Evolutionary conservation across 2,113 vertebrate species (phyloP).

Genomic region (Motacilla alba): DNA sequence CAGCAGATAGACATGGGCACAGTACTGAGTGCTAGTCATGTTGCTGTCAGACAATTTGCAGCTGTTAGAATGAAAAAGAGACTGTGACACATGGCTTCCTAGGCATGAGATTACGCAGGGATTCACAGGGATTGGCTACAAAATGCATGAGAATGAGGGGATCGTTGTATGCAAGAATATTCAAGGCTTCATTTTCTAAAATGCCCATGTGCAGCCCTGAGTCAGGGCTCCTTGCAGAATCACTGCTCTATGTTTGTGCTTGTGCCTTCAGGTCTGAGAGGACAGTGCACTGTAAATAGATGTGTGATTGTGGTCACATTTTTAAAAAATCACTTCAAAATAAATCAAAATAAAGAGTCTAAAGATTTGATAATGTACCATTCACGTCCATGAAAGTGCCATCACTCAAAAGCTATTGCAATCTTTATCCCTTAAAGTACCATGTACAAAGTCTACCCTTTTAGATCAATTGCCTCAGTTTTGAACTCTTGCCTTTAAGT

Average conservation of each 20-base stretch:
- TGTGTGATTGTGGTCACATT: not conserved
- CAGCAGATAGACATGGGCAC: not conserved
- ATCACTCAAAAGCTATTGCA: not conserved
- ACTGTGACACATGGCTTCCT: not conserved
- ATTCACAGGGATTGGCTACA: not conserved
- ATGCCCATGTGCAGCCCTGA: not conserved
- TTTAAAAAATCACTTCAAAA: not conserved
- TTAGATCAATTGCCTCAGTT: not conserved
- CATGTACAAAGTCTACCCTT: not conserved
- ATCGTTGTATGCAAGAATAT: not conserved
- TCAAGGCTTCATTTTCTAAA: not conserved
- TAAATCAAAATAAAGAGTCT: not conserved
- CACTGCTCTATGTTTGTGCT: fast-evolving
- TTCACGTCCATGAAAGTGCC: not conserved
- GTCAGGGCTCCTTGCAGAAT: not conserved
- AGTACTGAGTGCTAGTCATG: not conserved
- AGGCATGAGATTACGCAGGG: not conserved
- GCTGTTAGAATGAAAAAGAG: not conserved
- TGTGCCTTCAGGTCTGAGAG: not conserved
- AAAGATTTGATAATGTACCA: not conserved
- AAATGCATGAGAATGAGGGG: not conserved
- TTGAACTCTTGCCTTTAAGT: not conserved
- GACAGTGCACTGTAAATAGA: not conserved
- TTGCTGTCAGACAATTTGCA: not conserved
- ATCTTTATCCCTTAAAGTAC: not conserved